phyloP scores from a whole-genome alignment of 2,888 invertebrate species.

The Lepidochitona cinerea region DNA sequence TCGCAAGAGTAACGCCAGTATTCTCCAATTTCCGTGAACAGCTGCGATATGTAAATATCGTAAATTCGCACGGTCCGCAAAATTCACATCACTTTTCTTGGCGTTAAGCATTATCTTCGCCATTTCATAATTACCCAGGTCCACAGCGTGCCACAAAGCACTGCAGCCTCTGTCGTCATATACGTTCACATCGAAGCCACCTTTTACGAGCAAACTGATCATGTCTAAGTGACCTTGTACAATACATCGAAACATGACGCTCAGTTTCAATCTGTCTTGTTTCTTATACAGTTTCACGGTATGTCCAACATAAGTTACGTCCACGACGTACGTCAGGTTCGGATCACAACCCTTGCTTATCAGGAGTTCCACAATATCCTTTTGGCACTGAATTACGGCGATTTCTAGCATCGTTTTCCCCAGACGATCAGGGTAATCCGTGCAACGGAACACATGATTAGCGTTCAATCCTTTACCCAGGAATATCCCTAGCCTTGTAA shows the following conservation, averaged over 20 bases:
- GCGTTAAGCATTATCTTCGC: slow-evolving; percentile 40
- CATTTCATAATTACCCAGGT: slow-evolving; percentile 54
- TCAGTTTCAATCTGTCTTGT: slow-evolving; percentile 45
- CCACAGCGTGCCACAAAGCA: slow-evolving; percentile 55
- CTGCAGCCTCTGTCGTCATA: slow-evolving; percentile 54
- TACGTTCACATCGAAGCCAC: slow-evolving; percentile 54
- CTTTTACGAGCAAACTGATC: slow-evolving; percentile 46
- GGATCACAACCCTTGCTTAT: slow-evolving; percentile 42
- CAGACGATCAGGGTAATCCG: slow-evolving; percentile 32
- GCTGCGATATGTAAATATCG: slow-evolving; percentile 57
- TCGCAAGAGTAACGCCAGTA: slow-evolving; percentile 45
- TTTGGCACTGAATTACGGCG: slow-evolving; percentile 39
- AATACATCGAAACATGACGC: slow-evolving; percentile 48
- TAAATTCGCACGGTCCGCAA: slow-evolving; percentile 46
- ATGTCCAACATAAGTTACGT: slow-evolving; percentile 41
- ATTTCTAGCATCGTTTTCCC: slow-evolving; percentile 51
- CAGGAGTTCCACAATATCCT: slow-evolving; percentile 39
- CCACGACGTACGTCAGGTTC: slow-evolving; percentile 47
- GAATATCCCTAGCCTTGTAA: slow-evolving; percentile 33
- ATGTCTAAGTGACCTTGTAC: slow-evolving; percentile 45
- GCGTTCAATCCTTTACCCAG: slow-evolving; percentile 43
- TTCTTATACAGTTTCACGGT: slow-evolving; percentile 31
- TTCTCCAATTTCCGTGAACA: slow-evolving; percentile 49
- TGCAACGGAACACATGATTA: slow-evolving; percentile 51
- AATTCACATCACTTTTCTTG: slow-evolving; percentile 47